Conservation (phyloP, 2,888 invertebrate species). For the Amiota mariae region DNA sequence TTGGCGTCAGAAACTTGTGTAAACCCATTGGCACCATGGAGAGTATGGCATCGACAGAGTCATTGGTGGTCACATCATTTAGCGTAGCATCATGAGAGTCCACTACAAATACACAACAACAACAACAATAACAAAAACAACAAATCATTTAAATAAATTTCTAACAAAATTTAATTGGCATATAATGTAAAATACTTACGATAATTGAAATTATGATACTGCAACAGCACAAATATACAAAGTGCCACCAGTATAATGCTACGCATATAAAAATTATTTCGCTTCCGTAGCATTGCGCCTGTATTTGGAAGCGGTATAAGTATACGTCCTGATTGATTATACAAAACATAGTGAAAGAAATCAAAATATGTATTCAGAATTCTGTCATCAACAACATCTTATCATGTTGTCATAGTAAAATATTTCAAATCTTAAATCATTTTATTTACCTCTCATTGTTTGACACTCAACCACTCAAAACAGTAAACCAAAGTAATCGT, state of each 20-base stretch:
- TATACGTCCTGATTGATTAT: constrained; percentile 60
- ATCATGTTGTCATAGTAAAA: not conserved
- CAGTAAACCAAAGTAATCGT: constrained; percentile 32
- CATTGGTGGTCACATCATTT: constrained; percentile 77
- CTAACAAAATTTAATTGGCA: no score
- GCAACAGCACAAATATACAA: constrained; percentile 71
- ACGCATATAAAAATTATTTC: constrained; percentile 72
- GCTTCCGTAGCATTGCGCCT: constrained; percentile 72
- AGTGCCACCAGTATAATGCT: constrained; percentile 70
- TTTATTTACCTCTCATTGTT: constrained; percentile 57
- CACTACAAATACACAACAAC: constrained; percentile 62
- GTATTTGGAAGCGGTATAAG: constrained; percentile 73
- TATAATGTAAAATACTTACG: constrained; percentile 59
- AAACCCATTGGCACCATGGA: constrained; percentile 87
- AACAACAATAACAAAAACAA: constrained; percentile 11
- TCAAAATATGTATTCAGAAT: not conserved
- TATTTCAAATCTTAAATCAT: no score
- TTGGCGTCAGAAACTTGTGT: constrained; percentile 85
- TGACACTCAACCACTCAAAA: constrained; percentile 43
- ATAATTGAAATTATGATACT: constrained; percentile 72
- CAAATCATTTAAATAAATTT: not conserved
- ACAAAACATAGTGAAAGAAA: no score
- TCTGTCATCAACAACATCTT: not conserved
- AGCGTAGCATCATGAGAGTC: constrained; percentile 74
- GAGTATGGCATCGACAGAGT: constrained; percentile 84